These are phyloP conservation scores for Sisyra terminalis DNA, from an alignment of 2,888 invertebrate genomes.

Conservation along the genomic window DNA sequence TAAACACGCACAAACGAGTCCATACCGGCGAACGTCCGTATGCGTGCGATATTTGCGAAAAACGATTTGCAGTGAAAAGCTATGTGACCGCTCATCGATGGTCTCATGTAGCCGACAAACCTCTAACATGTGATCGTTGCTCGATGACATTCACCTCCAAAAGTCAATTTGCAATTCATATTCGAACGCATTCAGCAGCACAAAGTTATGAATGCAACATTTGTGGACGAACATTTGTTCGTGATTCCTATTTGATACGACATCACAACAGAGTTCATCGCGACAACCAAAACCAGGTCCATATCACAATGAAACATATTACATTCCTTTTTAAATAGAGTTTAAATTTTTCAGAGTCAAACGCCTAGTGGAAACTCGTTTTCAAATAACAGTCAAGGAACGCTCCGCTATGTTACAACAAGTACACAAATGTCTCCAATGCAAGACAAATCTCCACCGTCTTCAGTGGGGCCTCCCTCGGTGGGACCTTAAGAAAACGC, in stretches of 20 bases:
- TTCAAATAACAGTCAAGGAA: background rate
- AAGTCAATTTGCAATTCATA: conserved; percentile 58
- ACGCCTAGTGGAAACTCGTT: no score
- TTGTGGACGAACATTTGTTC: conserved; percentile 56
- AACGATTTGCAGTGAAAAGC: conserved; percentile 66
- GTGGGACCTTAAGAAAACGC: conserved; percentile 3
- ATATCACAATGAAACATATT: no score
- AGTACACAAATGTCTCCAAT: conserved; percentile 9
- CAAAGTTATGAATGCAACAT: conserved; percentile 58
- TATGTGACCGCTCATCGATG: conserved; percentile 67
- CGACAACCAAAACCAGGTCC: conserved; percentile 2
- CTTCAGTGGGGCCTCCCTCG: conserved; percentile 6
- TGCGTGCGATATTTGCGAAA: conserved; percentile 63
- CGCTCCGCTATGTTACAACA: conserved; percentile 7
- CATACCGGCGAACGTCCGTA: conserved; percentile 68
- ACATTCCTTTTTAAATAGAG: no score
- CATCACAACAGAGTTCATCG: conserved; percentile 61
- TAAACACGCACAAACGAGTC: conserved; percentile 66
- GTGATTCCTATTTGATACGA: conserved; percentile 62
- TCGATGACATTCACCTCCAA: conserved; percentile 58
- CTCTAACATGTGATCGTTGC: conserved; percentile 53
- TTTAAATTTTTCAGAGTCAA: no score
- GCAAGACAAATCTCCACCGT: conserved; percentile 4
- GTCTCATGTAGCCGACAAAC: conserved; percentile 64
- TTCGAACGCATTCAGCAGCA: conserved; percentile 52